Evolutionary conservation across 2,888 invertebrate species (phyloP), one percentile per base, ranked within the genome.

Genomic region (Pycnomerus fuliginosus): DNA sequence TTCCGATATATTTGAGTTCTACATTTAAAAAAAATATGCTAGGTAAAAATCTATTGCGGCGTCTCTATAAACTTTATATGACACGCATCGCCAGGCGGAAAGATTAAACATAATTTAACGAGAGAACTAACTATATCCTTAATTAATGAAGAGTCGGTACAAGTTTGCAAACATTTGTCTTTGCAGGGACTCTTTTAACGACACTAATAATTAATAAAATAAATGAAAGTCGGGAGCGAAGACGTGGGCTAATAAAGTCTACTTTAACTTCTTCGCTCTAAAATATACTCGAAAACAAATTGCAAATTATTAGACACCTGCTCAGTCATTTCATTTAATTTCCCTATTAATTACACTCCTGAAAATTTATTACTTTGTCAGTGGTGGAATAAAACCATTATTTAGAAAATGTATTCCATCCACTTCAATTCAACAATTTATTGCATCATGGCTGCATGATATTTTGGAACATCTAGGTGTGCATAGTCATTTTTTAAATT

Each of bases 111-210:
- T 32, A 30, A 40, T 40, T 40, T 40, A 31, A 42, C 35, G 35
- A 42, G 24, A 34, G 29, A 35, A 42, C 41, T 47, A 49, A 42
- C 41, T 49, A 49, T 43, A 51, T 51, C 33, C 35, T 37, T 48
- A 50, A 50, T 54, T 54, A 54, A 54, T 52, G 46, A 43, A 36
- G 30, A 50, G 46, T 44, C 38, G 29, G 43, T 44, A 40, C 33
- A 42, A 46, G 36, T 39, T 44, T 42, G n/a, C 44, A 46, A 33
- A 31, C 53, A 53, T 53, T 53, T 48, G 42, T 53, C 50, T 47
- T 50, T 39, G 25, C n/a, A 17, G 23, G 15, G 28, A 41, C 40
- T 35, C 46, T 46, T 41, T 33, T 52, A 52, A 48, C 40, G 48
- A 48, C 37, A 41, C 43, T 37, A 46, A 46, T 52, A 52, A 52